Evolutionary conservation across 2,797 vertebrate species (phyloP).

Genomic region (Enteromius mattozi): DNA sequence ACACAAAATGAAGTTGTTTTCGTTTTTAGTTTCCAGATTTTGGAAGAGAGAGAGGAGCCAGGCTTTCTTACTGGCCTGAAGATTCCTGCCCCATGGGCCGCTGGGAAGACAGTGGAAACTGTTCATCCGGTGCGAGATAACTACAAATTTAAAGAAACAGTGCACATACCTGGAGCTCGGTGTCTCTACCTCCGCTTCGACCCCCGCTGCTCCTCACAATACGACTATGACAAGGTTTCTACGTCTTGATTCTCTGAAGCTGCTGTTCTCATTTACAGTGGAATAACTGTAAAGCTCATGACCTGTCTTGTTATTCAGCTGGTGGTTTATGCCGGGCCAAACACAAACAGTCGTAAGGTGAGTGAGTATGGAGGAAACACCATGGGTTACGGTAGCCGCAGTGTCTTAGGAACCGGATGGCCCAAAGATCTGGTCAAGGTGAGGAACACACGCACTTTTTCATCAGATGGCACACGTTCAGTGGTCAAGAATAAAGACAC

Average conservation of each 20-base stretch:
- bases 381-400: conserved; percentile 97
- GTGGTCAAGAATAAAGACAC: neutral
- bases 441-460: conserved; percentile 53
- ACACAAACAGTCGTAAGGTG: conserved; percentile 99
- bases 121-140: conserved; percentile 98
- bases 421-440: conserved; percentile 99
- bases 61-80: conserved; percentile 97
- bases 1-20: neutral
- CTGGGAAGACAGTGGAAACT: conserved; percentile 97
- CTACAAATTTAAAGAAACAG: conserved; percentile 98
- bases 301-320: conserved; percentile 77
- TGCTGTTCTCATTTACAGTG: neutral
- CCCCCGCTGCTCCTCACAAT: conserved; percentile 96
- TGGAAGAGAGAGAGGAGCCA: conserved; percentile 96
- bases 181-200: conserved; percentile 97
- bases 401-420: conserved; percentile 98
- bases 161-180: conserved; percentile 96
- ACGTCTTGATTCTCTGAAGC: conserved; percentile 44
- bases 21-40: conserved; percentile 80
- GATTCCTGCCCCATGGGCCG: conserved; percentile 98
- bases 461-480: neutral
- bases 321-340: conserved; percentile 97
- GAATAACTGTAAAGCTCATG: neutral
- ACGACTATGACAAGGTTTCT: conserved; percentile 97
- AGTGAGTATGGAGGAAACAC: conserved; percentile 98